phyloP scores from a whole-genome alignment of 2,113 vertebrate genomes.

The Ramphastos sulfuratus region DNA sequence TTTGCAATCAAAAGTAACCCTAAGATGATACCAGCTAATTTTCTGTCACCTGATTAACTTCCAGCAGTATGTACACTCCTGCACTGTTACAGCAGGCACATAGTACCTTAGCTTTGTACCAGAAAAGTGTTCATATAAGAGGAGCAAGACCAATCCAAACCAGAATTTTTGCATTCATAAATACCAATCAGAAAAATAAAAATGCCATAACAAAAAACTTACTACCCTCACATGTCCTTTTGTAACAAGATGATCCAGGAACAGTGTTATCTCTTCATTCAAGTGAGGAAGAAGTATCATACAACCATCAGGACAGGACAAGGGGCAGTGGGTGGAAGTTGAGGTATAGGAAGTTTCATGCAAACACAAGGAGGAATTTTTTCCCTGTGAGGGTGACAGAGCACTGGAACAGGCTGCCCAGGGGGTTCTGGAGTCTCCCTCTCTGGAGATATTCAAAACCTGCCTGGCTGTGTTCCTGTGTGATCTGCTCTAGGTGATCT shows the following conservation, averaged over 20 bases:
- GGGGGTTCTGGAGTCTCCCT: too few relatives aligned
- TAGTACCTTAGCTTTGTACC: neutral
- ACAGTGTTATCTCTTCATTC: neutral
- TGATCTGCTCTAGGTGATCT: too few relatives aligned
- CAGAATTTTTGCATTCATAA: neutral
- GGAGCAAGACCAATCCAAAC: neutral
- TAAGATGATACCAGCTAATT: neutral
- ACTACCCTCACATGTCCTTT: neutral
- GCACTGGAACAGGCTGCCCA: too few relatives aligned
- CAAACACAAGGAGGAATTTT: too few relatives aligned
- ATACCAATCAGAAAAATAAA: neutral
- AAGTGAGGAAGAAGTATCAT: neutral
- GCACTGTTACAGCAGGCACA: neutral
- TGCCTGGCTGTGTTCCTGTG: too few relatives aligned
- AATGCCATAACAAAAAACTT: neutral
- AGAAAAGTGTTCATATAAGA: neutral
- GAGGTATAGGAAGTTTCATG: too few relatives aligned
- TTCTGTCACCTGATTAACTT: slow-evolving; percentile 29
- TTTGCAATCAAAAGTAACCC: slow-evolving; percentile 24
- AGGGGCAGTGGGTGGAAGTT: too few relatives aligned
- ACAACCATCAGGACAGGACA: too few relatives aligned
- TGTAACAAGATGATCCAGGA: slow-evolving; percentile 10
- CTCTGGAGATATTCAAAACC: too few relatives aligned
- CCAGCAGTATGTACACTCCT: neutral
- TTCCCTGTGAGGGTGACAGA: too few relatives aligned